Evolutionary conservation across 2,113 vertebrate genomes (phyloP), one percentile per base, ranked within the genome.

Genomic region (Serilophus lunatus): DNA sequence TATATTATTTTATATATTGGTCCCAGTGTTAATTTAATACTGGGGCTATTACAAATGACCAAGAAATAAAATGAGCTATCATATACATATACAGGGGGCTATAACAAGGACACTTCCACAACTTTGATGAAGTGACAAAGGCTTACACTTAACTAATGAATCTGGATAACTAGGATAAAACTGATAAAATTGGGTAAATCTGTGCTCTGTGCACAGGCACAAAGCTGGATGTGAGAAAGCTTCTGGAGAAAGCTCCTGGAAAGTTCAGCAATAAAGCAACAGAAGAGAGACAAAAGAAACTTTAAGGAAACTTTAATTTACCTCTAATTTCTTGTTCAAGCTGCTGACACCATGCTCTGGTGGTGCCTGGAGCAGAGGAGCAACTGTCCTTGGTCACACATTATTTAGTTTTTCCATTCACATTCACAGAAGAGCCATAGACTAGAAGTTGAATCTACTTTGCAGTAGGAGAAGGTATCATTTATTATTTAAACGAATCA

Each of bases 401-500:
- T 42, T 33, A 26, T 70, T 83, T 50, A 53, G 18, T 14, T 18
- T 78, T 28, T 71, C 88, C 72, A 86, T 86, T 90, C 90, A 61
- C 16, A 64, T 11, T 60, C 82, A 75, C 65, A 28, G 53, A 90
- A 80, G n/a, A 90, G 33, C 61, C 80, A 66, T 6, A 78, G 60
- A 40, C n/a, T 92, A 59, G 59, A 92, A 92, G 64, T 9, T 56
- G 5, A 78, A 54, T 71, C 63, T 90, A 20, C 47, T 91, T 81
- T 51, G 79, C 29, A 64, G 59, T 11, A 60, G 47, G 16, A 75
- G 36, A 95, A 91, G 13, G 29, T 72, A 90, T 84, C 44, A 90
- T 93, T 86, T 86, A 92, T 94, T 96, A 93, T 90, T 97, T 90
- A 95, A 92, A 71, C 51, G 40, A 83, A 83, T 66, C 57, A 90